Conservation (phyloP, 1,140 invertebrate species). For the Drosophila tropicalis region DNA sequence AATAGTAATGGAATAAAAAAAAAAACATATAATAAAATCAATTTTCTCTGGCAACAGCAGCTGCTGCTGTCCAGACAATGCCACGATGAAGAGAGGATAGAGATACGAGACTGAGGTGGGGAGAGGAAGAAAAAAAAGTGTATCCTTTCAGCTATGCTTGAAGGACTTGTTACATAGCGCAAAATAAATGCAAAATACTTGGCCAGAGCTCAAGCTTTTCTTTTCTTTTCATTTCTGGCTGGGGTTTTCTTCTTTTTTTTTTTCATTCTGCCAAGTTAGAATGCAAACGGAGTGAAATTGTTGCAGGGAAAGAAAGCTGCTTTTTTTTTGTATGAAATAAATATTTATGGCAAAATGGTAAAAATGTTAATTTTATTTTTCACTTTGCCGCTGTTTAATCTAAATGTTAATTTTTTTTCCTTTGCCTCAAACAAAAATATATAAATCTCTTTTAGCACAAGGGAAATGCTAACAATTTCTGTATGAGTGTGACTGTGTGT, state of each 20-base stretch:
- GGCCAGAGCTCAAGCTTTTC: conserved; percentile 1
- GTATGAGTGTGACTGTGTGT: conserved; percentile 1
- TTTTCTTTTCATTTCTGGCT: conserved; percentile 5
- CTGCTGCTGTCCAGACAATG: conserved; percentile 24
- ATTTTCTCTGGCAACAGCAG: conserved; percentile 39
- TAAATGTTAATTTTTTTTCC: conserved; percentile 69
- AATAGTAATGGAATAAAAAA: conserved; percentile 20
- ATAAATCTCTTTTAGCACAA: conserved; percentile 69
- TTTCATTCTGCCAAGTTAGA: conserved; percentile 59
- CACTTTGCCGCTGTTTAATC: conserved; percentile 66
- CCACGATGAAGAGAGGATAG: neutral
- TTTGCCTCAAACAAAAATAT: conserved; percentile 31
- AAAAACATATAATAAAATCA: conserved; percentile 34
- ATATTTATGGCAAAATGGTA: conserved; percentile 78
- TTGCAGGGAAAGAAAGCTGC: conserved; percentile 31
- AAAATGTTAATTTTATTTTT: conserved; percentile 24
- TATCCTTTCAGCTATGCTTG: conserved; percentile 21
- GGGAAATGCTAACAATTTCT: neutral
- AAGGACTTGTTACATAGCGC: neutral
- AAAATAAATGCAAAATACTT: conserved; percentile 69
- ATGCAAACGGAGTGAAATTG: conserved; percentile 54
- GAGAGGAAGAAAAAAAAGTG: neutral
- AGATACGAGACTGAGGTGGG: no score
- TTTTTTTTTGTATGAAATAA: conserved; percentile 57
- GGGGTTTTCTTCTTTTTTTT: neutral